phyloP scores from a whole-genome alignment of 2,113 vertebrate genomes.

The Caretta caretta region DNA sequence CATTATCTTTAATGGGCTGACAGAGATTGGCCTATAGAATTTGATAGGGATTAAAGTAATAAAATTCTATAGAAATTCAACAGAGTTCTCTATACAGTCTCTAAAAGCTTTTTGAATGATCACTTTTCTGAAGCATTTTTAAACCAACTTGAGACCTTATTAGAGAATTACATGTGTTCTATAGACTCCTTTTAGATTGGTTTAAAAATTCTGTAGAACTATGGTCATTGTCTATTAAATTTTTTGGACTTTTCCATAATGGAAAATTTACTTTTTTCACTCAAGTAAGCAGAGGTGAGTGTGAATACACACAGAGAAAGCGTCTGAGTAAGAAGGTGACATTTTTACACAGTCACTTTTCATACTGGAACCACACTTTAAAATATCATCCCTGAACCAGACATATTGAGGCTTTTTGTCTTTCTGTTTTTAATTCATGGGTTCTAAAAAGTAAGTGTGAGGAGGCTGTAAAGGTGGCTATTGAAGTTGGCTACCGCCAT shows the following conservation, averaged over 20 bases:
- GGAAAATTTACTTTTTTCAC: neutral
- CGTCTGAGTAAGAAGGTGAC: neutral
- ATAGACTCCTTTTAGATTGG: neutral
- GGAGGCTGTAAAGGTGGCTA: conserved; percentile 80
- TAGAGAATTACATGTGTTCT: neutral
- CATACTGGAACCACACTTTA: neutral
- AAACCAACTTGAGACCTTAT: neutral
- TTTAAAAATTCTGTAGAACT: neutral
- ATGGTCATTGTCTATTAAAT: neutral
- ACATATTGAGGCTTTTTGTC: neutral
- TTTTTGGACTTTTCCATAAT: neutral
- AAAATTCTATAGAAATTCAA: neutral
- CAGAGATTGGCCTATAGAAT: neutral
- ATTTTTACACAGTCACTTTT: neutral
- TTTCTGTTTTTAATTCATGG: neutral
- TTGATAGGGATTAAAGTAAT: neutral
- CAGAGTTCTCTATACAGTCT: neutral
- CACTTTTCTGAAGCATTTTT: neutral
- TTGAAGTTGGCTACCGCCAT: conserved; percentile 84
- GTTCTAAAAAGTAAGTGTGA: conserved; percentile 1
- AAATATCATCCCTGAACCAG: neutral
- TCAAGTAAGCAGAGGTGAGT: neutral
- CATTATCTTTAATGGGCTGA: neutral
- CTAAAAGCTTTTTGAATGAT: neutral
- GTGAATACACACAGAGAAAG: neutral